Conservation (phyloP, 2,888 invertebrate genomes). For the Drosophila imparisetae region DNA sequence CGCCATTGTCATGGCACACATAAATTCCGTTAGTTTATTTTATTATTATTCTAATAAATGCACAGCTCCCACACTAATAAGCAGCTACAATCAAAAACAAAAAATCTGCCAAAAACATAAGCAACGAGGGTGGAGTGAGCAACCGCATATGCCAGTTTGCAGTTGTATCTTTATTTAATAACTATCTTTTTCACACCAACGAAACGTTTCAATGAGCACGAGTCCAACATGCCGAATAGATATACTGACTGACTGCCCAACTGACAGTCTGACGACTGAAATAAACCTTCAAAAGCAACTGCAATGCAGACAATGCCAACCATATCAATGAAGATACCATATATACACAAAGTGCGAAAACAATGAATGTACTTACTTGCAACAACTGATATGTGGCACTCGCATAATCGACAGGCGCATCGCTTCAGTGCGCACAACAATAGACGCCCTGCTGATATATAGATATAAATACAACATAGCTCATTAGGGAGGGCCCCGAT, state of each 20-base stretch:
- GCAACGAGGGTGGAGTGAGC: conserved; percentile 11
- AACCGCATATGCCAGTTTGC: conserved; percentile 26
- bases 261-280: conserved; percentile 49
- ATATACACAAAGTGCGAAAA: conserved; percentile 36
- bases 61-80: conserved; percentile 70
- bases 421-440: conserved; percentile 58
- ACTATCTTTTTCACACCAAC: conserved; percentile 64
- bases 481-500: conserved; percentile 26
- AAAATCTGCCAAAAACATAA: conserved; percentile 36
- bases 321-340: conserved; percentile 72
- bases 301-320: conserved; percentile 69
- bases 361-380: conserved; percentile 38
- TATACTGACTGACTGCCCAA: conserved; percentile 39
- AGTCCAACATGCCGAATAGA: conserved; percentile 36
- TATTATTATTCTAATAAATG: conserved; percentile 74
- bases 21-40: conserved; percentile 66
- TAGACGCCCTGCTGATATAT: conserved; percentile 54
- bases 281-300: conserved; percentile 73
- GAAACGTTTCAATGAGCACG: conserved; percentile 58
- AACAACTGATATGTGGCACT: conserved; percentile 45
- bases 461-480: conserved; percentile 45
- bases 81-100: conserved; percentile 38
- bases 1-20: conserved; percentile 64
- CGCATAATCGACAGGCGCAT: conserved; percentile 63
- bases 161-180: conserved; percentile 48